Conservation (phyloP, 2,888 invertebrate species). For the Synergus umbraculus region DNA sequence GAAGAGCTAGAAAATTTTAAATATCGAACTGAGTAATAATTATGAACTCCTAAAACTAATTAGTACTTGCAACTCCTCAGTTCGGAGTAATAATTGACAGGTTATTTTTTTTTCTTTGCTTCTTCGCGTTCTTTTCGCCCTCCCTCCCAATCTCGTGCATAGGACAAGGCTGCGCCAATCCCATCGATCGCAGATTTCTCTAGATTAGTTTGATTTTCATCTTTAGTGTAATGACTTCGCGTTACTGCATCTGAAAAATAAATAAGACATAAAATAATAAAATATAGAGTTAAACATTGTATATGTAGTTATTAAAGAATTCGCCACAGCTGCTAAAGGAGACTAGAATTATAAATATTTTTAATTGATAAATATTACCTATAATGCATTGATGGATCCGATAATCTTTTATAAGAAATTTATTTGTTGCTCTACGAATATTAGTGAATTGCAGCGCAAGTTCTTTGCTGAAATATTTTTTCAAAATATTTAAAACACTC, state of each 20-base stretch:
- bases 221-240: background rate
- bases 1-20: too few relatives aligned
- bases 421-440: background rate
- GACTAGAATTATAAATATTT: background rate
- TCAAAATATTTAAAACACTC: background rate
- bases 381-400: background rate
- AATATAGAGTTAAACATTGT: too few relatives aligned
- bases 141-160: background rate
- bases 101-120: background rate
- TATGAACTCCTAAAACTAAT: too few relatives aligned
- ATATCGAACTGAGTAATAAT: too few relatives aligned
- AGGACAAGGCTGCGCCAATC: background rate
- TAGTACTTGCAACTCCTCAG: too few relatives aligned
- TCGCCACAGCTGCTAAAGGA: too few relatives aligned
- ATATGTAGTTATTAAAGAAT: too few relatives aligned
- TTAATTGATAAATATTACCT: background rate
- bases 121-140: background rate
- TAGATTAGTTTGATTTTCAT: background rate
- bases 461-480: background rate
- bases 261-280: background rate
- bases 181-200: background rate
- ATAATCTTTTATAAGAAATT: background rate
- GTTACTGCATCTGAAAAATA: background rate
- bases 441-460: background rate
- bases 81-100: too few relatives aligned